These are phyloP conservation scores for Corydoras sp. DNA, from an alignment of 2,113 vertebrate genomes.

Conservation along the genomic window DNA sequence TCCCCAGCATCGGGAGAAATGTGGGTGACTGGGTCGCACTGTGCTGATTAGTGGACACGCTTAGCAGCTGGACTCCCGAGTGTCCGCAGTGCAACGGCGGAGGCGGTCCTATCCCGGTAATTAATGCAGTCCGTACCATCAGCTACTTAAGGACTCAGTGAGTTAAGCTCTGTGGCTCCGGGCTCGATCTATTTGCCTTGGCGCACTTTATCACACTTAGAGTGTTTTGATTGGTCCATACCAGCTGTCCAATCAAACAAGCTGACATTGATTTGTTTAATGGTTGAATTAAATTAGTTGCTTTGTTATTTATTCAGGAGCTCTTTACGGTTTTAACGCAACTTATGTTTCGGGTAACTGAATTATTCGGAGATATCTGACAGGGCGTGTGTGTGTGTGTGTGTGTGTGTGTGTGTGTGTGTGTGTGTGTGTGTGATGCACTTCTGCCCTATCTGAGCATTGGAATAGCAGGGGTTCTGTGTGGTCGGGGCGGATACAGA, in stretches of 20 bases:
- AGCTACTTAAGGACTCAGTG: conserved; percentile 19
- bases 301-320: conserved; percentile 7
- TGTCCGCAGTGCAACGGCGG: not conserved
- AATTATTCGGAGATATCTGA: not conserved
- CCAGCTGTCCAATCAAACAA: conserved; percentile 10
- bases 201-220: conserved; percentile 5
- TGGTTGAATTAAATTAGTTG: conserved; percentile 32
- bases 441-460: conserved; percentile 31
- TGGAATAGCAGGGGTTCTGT: conserved; percentile 42
- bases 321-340: conserved; percentile 11
- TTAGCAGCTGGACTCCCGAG: conserved; percentile 5
- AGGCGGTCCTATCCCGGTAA: not conserved
- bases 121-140: not conserved
- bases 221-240: conserved; percentile 29
- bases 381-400: not conserved
- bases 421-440: conserved; percentile 9
- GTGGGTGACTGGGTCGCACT: conserved; percentile 8
- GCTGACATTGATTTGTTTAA: conserved; percentile 36
- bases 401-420: conserved; percentile 20
- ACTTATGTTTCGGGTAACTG: conserved; percentile 13
- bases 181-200: conserved; percentile 31
- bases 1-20: conserved; percentile 33
- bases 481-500: conserved; percentile 24
- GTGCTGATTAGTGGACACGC: conserved; percentile 6
- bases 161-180: not conserved